phyloP scores from a whole-genome alignment of 30 jellyfish, hydroid and myxozoan genomes.

The Phacellophora camtschatica region DNA sequence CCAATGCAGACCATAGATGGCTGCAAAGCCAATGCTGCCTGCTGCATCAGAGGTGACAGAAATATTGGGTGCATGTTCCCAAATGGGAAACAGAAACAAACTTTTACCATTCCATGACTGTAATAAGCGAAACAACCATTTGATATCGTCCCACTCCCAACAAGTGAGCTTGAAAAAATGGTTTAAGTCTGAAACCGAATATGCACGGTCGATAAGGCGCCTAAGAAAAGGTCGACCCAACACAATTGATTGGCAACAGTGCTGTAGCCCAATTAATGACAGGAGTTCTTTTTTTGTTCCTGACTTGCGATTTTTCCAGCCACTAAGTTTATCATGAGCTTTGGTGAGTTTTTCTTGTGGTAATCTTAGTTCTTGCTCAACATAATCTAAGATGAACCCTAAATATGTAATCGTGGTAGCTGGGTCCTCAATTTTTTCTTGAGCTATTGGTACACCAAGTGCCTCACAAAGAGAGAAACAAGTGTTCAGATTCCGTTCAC shows the following conservation, averaged over 20 bases:
- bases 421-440: slow-evolving; percentile 59
- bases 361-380: neutral
- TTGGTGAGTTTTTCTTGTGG: slow-evolving; percentile 50
- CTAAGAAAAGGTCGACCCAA: slow-evolving; percentile 14
- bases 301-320: no score
- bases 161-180: neutral
- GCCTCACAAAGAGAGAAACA: slow-evolving; percentile 23
- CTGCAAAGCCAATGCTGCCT: slow-evolving; percentile 28
- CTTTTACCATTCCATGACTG: slow-evolving; percentile 73
- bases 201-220: slow-evolving; percentile 36
- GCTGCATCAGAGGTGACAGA: slow-evolving; percentile 5
- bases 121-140: slow-evolving; percentile 62
- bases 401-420: slow-evolving; percentile 38
- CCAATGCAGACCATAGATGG: neutral
- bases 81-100: neutral
- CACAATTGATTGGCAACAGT: slow-evolving; percentile 81
- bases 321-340: neutral
- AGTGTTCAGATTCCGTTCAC: no score
- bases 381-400: slow-evolving; percentile 56
- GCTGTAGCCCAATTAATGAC: slow-evolving; percentile 56
- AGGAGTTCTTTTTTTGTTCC: slow-evolving; percentile 57
- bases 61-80: neutral
- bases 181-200: slow-evolving; percentile 30
- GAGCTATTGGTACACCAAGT: slow-evolving; percentile 61
- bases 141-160: slow-evolving; percentile 44